These are phyloP conservation scores for Lethenteron camtschaticum DNA, from an alignment of 2,113 vertebrate species.

Conservation along the genomic window DNA sequence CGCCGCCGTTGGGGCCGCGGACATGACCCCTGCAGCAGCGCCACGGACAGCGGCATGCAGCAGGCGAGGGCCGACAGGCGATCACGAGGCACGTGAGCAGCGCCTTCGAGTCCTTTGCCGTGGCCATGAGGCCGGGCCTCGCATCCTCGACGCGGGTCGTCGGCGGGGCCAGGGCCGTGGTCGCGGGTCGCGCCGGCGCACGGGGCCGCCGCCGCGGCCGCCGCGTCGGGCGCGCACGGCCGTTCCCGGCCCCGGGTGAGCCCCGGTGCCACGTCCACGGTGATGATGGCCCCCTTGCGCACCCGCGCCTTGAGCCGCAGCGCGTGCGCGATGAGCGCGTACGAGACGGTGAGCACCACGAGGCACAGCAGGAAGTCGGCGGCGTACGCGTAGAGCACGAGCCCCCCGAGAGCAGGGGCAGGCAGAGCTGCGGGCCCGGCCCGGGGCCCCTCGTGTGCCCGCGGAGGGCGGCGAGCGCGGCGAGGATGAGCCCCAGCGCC, in stretches of 20 bases:
- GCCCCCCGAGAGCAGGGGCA: slow-evolving; percentile 46
- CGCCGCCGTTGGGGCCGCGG: slow-evolving; percentile 34
- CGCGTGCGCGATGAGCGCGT: slow-evolving; percentile 65
- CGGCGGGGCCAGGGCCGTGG: slow-evolving; percentile 24
- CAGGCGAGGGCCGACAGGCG: slow-evolving; percentile 55
- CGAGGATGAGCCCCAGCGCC: slow-evolving; percentile 70
- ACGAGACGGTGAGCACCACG: slow-evolving; percentile 54
- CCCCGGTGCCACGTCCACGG: slow-evolving; percentile 27
- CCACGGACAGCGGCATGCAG: slow-evolving; percentile 65
- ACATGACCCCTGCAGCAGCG: slow-evolving; percentile 18
- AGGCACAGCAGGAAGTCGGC: slow-evolving; percentile 73
- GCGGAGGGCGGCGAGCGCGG: slow-evolving; percentile 47
- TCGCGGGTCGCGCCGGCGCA: slow-evolving; percentile 28
- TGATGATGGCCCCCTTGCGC: slow-evolving; percentile 37
- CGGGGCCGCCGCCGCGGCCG: slow-evolving; percentile 44
- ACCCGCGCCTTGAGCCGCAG: slow-evolving; percentile 53
- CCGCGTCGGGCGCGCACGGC: slow-evolving; percentile 53
- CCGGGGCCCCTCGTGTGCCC: not conserved
- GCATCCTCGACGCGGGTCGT: no score
- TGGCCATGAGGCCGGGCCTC: no score
- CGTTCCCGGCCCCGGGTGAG: slow-evolving; percentile 24
- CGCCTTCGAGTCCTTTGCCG: slow-evolving; percentile 54
- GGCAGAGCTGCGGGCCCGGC: slow-evolving; percentile 27
- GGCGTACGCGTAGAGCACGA: slow-evolving; percentile 55
- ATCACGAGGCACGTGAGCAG: slow-evolving; percentile 69